Conservation (phyloP, 2,888 invertebrate species). For the Leptopilina drosophilae region DNA sequence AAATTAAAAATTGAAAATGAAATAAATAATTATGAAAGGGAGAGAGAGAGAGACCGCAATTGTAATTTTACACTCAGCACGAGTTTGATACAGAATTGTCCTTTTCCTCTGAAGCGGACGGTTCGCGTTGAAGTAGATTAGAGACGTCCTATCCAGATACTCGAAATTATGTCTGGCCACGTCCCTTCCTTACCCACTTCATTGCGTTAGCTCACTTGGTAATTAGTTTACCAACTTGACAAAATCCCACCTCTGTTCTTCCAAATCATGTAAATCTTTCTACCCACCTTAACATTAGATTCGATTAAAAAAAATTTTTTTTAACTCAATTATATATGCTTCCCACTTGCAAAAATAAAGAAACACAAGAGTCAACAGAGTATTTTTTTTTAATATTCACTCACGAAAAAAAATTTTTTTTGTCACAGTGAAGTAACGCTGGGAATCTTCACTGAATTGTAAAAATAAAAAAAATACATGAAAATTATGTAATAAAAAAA, state of each 20-base stretch:
- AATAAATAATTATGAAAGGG: background rate
- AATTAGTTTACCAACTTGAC: background rate
- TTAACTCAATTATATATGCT: background rate
- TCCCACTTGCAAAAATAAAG: background rate
- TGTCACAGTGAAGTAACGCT: too few relatives aligned
- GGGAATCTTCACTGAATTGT: too few relatives aligned
- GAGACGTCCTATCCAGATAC: background rate
- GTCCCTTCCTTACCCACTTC: slow-evolving; percentile 24
- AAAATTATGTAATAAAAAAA: too few relatives aligned
- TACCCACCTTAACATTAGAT: background rate
- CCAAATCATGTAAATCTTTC: background rate
- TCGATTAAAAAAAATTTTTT: background rate
- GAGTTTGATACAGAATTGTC: slow-evolving; percentile 3
- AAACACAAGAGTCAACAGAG: background rate
- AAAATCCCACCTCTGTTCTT: background rate
- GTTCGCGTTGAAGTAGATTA: slow-evolving; percentile 14
- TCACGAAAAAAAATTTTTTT: too few relatives aligned
- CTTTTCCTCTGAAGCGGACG: background rate
- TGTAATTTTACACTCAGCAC: slow-evolving; percentile 1
- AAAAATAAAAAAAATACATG: too few relatives aligned
- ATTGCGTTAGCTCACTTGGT: slow-evolving; percentile 18
- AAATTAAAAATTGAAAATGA: background rate
- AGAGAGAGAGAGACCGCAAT: background rate
- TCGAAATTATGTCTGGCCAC: slow-evolving; percentile 11
- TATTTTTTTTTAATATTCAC: too few relatives aligned